Evolutionary conservation across 2,113 vertebrate species (phyloP).

Genomic region (Pangasianodon hypophthalmus): DNA sequence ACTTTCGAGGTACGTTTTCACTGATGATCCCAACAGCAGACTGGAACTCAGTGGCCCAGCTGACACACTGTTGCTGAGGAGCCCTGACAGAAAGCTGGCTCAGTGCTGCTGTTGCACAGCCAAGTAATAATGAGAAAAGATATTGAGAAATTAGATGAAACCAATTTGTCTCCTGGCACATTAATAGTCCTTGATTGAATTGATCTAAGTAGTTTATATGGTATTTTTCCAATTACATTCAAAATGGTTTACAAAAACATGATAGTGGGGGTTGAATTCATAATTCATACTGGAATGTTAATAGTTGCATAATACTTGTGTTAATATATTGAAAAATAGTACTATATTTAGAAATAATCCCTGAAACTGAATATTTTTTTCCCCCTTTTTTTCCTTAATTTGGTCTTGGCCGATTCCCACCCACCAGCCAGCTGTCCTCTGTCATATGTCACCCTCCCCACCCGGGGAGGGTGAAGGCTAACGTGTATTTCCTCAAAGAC

Average conservation of each 20-base stretch:
- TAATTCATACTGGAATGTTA: not conserved
- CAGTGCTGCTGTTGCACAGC: not conserved
- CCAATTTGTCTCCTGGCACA: not conserved
- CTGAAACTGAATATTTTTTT: too few relatives aligned
- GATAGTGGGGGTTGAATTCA: not conserved
- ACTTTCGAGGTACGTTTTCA: constrained; percentile 83
- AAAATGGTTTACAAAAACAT: not conserved
- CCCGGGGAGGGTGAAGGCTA: too few relatives aligned
- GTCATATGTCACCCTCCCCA: too few relatives aligned
- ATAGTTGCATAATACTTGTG: not conserved
- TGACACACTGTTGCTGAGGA: not conserved
- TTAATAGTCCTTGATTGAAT: not conserved
- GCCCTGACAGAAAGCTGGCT: not conserved
- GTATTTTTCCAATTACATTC: not conserved
- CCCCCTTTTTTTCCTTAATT: not conserved
- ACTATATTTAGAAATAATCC: not conserved
- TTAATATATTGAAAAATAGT: not conserved
- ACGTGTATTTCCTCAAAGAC: too few relatives aligned
- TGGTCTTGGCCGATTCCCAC: not conserved
- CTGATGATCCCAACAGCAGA: not conserved
- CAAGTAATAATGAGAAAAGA: constrained; percentile 18
- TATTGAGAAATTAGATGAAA: not conserved
- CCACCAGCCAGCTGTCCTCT: too few relatives aligned
- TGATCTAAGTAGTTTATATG: not conserved
- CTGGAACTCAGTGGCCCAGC: not conserved